A percentile compares a stretch with the other conserved stretches of the same genome.
Conservation (phyloP, 2,113 vertebrate species). For the Neogobius melanostomus region DNA sequence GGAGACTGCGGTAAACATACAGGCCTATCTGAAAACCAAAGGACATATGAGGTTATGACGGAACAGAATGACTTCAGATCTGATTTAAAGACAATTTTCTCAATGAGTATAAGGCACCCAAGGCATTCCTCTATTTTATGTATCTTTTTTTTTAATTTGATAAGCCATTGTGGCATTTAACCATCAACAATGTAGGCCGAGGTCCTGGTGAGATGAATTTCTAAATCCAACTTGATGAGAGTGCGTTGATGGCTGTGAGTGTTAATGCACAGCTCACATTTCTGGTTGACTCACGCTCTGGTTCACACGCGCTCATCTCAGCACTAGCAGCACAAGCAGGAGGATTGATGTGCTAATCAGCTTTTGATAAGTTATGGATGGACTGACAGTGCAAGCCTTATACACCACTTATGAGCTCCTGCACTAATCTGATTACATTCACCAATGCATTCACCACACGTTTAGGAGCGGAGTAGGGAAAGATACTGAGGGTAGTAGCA, state of each 20-base stretch:
- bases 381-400: slow-evolving; percentile 17
- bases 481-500: slow-evolving; percentile 16
- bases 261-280: slow-evolving; percentile 32
- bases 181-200: neutral
- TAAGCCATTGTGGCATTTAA: neutral
- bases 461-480: neutral
- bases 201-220: slow-evolving; percentile 4
- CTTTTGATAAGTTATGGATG: slow-evolving; percentile 70
- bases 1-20: neutral
- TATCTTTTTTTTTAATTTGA: too few species aligned
- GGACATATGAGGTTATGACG: neutral
- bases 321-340: slow-evolving; percentile 37
- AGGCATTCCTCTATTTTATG: neutral
- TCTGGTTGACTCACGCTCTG: slow-evolving; percentile 35
- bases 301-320: slow-evolving; percentile 50
- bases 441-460: slow-evolving; percentile 51
- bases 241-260: slow-evolving; percentile 30
- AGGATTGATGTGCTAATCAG: slow-evolving; percentile 69
- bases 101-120: neutral
- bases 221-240: slow-evolving; percentile 27
- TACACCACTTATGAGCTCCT: slow-evolving; percentile 34
- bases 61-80: neutral
- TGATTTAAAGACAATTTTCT: neutral
- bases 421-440: slow-evolving; percentile 65
- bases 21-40: neutral